Evolutionary conservation across 2,113 vertebrate species (phyloP), one percentile per base, ranked within the genome.

Genomic region (Dipodomys merriami): DNA sequence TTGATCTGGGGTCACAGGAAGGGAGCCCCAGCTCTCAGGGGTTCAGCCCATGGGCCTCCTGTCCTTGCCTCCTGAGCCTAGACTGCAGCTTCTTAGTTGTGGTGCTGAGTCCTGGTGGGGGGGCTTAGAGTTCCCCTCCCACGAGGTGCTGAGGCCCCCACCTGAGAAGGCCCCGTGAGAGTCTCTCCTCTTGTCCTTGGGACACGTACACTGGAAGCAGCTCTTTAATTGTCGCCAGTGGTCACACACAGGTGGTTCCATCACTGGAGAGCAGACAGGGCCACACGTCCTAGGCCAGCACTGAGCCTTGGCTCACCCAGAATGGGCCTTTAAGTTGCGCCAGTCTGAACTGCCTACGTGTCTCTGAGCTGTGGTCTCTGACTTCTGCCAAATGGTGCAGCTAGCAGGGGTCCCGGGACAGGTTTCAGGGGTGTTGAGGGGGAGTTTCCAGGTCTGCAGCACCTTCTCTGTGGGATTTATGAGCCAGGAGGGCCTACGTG

Each of bases 401-500:
- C 30, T 15, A 12, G 20, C 78, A 27, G 77, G n/a, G 49, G 15
- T 27, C 18, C 9, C 49, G 18, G 69, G 13, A 25, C 13, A 5
- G 22, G 12, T 23, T 13, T 18, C 2, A 22, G 15, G 19, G 6
- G 27, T 5, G 6, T 6, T 29, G 30, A 9, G 6, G 6, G 2
- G 2, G 20, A 35, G 76, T 30, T 53, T 10, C 11, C 0, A 6
- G 27, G 27, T 76, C 35, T 49, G 64, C 23, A 30, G 29, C 0
- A 53, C 8, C 29, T 60, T 79, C 30, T 33, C 10, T 89, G 23
- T 72, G 4, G 68, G 60, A 64, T 23, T 10, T 22, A n/a, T 7
- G 27, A 7, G 15, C 29, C 23, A 4, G 1, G 44, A 30, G 46
- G 27, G 64, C 90, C 15, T 10, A 29, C 18, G 1, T 53, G 9